These are phyloP conservation scores for Laspeyria flexula DNA, from an alignment of 2,888 invertebrate species.

Conservation along the genomic window DNA sequence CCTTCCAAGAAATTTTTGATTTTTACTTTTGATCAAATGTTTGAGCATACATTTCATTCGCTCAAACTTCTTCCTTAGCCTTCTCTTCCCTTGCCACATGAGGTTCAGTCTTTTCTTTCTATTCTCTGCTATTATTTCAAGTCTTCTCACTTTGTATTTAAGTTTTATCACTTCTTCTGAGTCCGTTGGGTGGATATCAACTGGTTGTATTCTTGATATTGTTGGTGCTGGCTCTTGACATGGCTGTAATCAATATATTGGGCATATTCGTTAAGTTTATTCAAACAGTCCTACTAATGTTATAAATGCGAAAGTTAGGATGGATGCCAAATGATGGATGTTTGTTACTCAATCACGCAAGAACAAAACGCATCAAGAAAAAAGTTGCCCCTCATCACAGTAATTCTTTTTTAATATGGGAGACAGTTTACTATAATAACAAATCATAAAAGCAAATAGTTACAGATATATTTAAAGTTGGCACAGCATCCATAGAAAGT, in stretches of 20 bases:
- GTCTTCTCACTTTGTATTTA: slow-evolving; percentile 64
- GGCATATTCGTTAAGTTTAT: background rate
- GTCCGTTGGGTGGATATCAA: slow-evolving; percentile 60
- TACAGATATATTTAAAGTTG: slow-evolving; percentile 73
- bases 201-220: slow-evolving; percentile 52
- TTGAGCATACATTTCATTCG: slow-evolving; percentile 61
- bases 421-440: too few species aligned
- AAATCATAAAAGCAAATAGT: too few species aligned
- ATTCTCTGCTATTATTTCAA: slow-evolving; percentile 66
- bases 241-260: slow-evolving; percentile 49
- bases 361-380: too few species aligned
- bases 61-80: slow-evolving; percentile 61
- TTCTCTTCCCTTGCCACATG: slow-evolving; percentile 64
- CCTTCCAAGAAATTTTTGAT: slow-evolving; percentile 23
- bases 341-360: too few species aligned
- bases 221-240: slow-evolving; percentile 66
- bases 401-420: too few species aligned
- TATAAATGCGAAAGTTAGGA: too few species aligned
- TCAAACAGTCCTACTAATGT: too few species aligned
- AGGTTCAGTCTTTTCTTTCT: slow-evolving; percentile 62
- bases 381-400: too few species aligned
- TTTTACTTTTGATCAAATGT: slow-evolving; percentile 65
- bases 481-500: slow-evolving; percentile 63
- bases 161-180: slow-evolving; percentile 65
- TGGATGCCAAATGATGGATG: too few species aligned